Percentiles rank a stretch among this genome's conserved stretches.
phyloP scores from a whole-genome alignment of 2,888 invertebrate species.

The Allophyes oxyacanthae region DNA sequence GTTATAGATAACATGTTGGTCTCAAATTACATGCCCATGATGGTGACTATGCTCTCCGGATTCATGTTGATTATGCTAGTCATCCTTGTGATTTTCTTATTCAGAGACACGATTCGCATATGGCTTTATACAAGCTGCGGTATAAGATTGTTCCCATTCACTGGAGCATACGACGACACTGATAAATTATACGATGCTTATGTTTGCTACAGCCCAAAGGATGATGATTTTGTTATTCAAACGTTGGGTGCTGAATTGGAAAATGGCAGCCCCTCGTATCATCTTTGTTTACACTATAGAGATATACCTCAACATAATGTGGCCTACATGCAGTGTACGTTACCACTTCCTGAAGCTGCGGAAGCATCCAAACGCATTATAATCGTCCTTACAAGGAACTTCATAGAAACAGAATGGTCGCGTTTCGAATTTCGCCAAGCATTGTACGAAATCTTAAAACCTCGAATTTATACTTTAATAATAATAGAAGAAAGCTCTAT shows the following conservation, averaged over 20 bases:
- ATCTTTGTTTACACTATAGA: conserved; percentile 96
- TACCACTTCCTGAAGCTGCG: conserved; percentile 95
- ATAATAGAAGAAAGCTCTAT: conserved; percentile 95
- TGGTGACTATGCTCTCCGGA: conserved; percentile 93
- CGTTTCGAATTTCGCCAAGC: conserved; percentile 96
- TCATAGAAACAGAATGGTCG: conserved; percentile 97
- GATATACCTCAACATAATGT: conserved; percentile 93
- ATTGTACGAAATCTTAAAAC: conserved; percentile 95
- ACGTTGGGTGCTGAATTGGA: conserved; percentile 96
- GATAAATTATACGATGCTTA: conserved; percentile 98
- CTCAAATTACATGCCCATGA: conserved; percentile 95
- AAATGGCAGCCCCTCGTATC: conserved; percentile 93
- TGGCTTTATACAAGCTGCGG: conserved; percentile 97
- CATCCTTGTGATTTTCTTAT: conserved; percentile 94
- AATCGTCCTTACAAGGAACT: conserved; percentile 95
- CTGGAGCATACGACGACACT: conserved; percentile 93
- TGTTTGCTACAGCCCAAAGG: conserved; percentile 97
- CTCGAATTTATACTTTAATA: conserved; percentile 94
- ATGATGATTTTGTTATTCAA: conserved; percentile 96
- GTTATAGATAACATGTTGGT: conserved; percentile 94
- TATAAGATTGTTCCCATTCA: conserved; percentile 93
- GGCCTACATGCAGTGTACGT: conserved; percentile 92
- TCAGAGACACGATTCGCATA: conserved; percentile 95
- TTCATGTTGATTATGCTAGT: conserved; percentile 93
- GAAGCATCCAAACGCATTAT: conserved; percentile 96